phyloP scores from a whole-genome alignment of 1,140 invertebrate species.

The Drosophila dunni region DNA sequence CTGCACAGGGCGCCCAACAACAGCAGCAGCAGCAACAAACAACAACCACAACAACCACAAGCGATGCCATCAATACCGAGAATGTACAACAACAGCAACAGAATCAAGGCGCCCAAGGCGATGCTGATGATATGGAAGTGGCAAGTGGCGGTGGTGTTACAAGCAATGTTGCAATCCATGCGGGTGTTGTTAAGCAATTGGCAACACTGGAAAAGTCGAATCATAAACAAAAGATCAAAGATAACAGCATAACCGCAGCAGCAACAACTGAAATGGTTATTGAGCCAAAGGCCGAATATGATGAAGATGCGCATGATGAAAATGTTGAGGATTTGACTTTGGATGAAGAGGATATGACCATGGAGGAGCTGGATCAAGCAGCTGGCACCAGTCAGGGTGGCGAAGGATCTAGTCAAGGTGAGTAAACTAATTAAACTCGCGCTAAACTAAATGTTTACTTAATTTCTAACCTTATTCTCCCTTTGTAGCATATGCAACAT shows the following conservation, averaged over 20 bases:
- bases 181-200: conserved; percentile 73
- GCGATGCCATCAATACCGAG: conserved; percentile 84
- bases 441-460: neutral
- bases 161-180: conserved; percentile 52
- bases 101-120: conserved; percentile 69
- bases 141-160: conserved; percentile 51
- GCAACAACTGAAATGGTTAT: conserved; percentile 86
- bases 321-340: conserved; percentile 93
- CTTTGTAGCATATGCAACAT: conserved; percentile 86
- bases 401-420: conserved; percentile 87
- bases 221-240: conserved; percentile 77
- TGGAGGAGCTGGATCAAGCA: conserved; percentile 85
- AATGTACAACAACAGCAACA: conserved; percentile 76
- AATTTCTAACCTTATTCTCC: no score
- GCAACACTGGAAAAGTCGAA: conserved; percentile 64
- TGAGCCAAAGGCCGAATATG: conserved; percentile 91
- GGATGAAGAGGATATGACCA: conserved; percentile 89
- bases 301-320: conserved; percentile 90
- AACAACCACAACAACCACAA: conserved; percentile 56
- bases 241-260: conserved; percentile 55
- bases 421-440: conserved; percentile 18
- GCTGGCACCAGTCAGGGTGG: conserved; percentile 87
- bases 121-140: conserved; percentile 69
- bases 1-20: conserved; percentile 62
- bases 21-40: conserved; percentile 57